Percentiles rank a stretch among this genome's conserved stretches.
Conservation (phyloP, 2,888 invertebrate genomes). For the Caenorhabditis plicata region DNA sequence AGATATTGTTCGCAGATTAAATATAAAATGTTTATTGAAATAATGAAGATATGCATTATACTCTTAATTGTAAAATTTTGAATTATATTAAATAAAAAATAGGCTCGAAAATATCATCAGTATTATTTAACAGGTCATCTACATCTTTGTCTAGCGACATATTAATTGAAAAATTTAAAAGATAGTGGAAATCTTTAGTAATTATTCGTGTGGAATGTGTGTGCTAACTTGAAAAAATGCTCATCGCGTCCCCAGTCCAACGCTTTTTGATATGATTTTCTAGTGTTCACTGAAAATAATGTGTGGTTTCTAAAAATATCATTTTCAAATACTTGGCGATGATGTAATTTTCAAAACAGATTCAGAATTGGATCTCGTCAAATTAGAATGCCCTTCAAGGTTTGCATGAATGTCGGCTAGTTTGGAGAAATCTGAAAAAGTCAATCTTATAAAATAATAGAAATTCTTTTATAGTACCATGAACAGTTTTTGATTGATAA, state of each 20-base stretch:
- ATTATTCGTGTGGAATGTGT: constrained; percentile 43
- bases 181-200: constrained; percentile 14
- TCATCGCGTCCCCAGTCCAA: constrained; percentile 41
- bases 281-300: constrained; percentile 4
- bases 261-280: constrained; percentile 34
- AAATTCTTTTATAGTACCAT: not conserved
- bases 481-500: constrained; percentile 22
- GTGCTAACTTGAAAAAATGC: constrained; percentile 39
- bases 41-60: too few relatives aligned
- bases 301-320: not conserved
- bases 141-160: too few relatives aligned
- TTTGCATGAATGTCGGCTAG: not conserved
- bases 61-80: too few relatives aligned
- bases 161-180: not conserved
- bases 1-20: too few relatives aligned
- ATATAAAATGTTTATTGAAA: too few relatives aligned
- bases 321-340: too few relatives aligned
- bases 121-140: too few relatives aligned
- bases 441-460: not conserved
- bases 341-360: constrained; percentile 14
- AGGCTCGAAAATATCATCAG: too few relatives aligned
- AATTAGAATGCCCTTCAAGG: not conserved
- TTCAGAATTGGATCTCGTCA: constrained; percentile 20
- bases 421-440: constrained; percentile 11
- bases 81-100: too few relatives aligned